phyloP scores from a whole-genome alignment of 1,140 invertebrate species.

The Diuraphis noxia region DNA sequence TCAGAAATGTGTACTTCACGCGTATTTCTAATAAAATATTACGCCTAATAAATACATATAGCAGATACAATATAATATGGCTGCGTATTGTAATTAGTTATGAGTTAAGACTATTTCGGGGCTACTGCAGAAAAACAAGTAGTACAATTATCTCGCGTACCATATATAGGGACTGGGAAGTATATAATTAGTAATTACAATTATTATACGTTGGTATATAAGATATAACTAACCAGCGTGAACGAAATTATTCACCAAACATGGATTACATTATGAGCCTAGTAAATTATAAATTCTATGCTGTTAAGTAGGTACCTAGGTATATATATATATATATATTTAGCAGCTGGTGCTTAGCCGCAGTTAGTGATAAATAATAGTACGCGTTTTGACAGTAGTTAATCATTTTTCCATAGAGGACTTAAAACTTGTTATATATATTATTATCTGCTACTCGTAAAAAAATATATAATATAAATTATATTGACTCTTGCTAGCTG shows the following conservation, averaged over 20 bases:
- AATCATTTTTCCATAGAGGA: background rate
- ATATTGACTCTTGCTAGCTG: background rate
- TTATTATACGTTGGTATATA: background rate
- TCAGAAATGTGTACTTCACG: background rate
- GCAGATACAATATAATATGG: background rate
- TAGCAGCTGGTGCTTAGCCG: background rate
- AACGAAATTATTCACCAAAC: constrained; percentile 7
- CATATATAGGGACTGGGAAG: background rate
- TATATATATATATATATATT: too few species aligned
- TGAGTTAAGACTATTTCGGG: background rate
- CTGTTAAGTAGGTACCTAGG: background rate
- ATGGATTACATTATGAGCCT: background rate
- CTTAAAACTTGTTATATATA: background rate
- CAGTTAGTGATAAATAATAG: background rate
- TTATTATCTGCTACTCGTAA: background rate
- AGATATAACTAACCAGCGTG: background rate
- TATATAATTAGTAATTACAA: background rate
- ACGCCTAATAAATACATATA: background rate
- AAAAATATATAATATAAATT: background rate
- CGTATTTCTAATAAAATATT: too few species aligned
- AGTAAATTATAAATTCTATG: background rate
- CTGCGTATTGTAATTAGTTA: background rate
- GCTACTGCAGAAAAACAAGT: background rate
- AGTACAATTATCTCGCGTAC: background rate
- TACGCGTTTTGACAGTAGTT: background rate